Evolutionary conservation across 2,113 vertebrate genomes (phyloP), one percentile per base, ranked within the genome.

Genomic region (Apteryx owenii): DNA sequence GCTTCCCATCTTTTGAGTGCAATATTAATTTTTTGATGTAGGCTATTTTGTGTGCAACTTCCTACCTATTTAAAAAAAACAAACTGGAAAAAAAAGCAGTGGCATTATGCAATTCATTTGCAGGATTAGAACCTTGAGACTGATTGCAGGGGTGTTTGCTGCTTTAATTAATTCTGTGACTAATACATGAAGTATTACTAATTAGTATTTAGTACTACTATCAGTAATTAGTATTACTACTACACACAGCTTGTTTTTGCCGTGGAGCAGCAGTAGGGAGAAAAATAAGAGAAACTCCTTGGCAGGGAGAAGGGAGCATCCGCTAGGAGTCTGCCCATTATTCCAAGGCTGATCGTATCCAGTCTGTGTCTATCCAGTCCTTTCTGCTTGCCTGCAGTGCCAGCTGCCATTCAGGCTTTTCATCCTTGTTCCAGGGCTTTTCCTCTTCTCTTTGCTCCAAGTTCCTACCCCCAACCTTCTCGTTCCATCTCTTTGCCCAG

Each of bases 321-420:
- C 17, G 10, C 56, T 51, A 62, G 16, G 69, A 73, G 5, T 85
- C 46, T 78, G 56, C 36, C 9, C 2, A 1, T 88, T 91, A 76
- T 72, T 78, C 50, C 36, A 40, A n/a, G 40, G 22, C 25, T 0
- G 0, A 21, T 73, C 29, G 1, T 50, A 36, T 13, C 50, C 83
- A 4, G 19, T 77, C 16, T 92, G 33, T 53, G 50, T 28, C 31
- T 61, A 1, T 22, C 54, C 51, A 40, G 1, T 89, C 40, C 60
- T 83, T 85, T 77, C 71, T 86, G 33, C 10, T 53, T 28, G 28
- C 0, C 1, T 69, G 21, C 16, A 48, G 9, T 48, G 21, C 25
- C 23, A 73, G 53, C 33, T 33, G 65, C 28, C 5, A 3, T 23
- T 38, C 44, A 83, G 65, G 14, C 72, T 73, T 88, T 89, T 73